phyloP scores from a whole-genome alignment of 2,888 invertebrate species.

The Hemithea aestivaria region DNA sequence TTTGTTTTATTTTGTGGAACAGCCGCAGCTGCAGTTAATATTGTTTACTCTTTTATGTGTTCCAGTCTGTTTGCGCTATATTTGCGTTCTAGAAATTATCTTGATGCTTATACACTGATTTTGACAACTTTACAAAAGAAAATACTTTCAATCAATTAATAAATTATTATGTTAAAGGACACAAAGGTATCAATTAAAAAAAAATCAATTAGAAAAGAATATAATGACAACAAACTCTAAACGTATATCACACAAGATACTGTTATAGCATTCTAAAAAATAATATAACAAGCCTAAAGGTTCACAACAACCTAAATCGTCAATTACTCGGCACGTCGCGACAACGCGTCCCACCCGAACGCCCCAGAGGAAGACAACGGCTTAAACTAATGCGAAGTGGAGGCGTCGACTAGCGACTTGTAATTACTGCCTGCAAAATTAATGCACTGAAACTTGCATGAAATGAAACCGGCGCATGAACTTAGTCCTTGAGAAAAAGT shows the following conservation, averaged over 20 bases:
- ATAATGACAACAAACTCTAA: no score
- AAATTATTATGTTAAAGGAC: no score
- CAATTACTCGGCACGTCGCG: constrained; percentile 59
- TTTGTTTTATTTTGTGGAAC: constrained; percentile 13
- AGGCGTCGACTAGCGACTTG: constrained; percentile 68
- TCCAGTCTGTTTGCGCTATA: background rate
- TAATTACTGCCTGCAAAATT: constrained; percentile 77
- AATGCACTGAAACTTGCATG: constrained; percentile 74
- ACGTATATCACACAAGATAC: no score
- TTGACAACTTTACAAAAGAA: no score
- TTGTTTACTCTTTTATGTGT: constrained; percentile 5
- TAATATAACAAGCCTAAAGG: no score
- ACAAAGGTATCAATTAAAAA: no score
- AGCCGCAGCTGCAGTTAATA: constrained; percentile 10
- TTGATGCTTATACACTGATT: no score
- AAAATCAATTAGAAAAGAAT: no score
- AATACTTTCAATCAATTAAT: no score
- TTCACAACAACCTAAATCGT: constrained; percentile 54
- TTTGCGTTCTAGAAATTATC: background rate
- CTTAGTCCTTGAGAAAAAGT: constrained; percentile 41
- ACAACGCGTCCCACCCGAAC: constrained; percentile 40
- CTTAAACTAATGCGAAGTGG: constrained; percentile 70
- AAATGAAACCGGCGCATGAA: constrained; percentile 72
- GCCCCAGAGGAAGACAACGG: constrained; percentile 58
- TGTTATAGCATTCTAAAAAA: no score